Conservation (phyloP, 2,888 invertebrate species). For the Drosophila quinaria region DNA sequence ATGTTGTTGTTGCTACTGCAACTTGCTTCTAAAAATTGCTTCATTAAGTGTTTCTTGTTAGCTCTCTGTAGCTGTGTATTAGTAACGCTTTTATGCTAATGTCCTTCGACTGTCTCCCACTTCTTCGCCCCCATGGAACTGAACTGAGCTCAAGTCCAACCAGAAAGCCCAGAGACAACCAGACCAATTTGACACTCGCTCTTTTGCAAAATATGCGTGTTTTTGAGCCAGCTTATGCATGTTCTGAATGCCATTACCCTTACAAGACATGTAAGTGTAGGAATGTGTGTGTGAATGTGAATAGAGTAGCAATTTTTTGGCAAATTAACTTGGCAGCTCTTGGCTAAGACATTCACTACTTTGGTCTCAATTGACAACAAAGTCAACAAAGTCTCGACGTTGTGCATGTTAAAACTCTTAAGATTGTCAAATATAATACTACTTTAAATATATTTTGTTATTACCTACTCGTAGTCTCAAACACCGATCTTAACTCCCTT, state of each 20-base stretch:
- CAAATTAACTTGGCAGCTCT: conserved; percentile 57
- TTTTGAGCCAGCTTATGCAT: conserved; percentile 61
- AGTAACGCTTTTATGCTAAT: conserved; percentile 80
- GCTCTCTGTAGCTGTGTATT: conserved; percentile 70
- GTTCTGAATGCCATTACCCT: conserved; percentile 36
- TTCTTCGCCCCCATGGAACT: conserved; percentile 14
- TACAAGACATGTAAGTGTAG: neutral
- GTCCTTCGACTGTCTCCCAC: conserved; percentile 67
- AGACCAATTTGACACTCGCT: conserved; percentile 53
- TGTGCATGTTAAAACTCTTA: conserved; percentile 10
- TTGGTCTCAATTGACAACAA: conserved; percentile 15
- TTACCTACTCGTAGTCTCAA: too few relatives aligned
- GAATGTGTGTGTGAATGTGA: conserved; percentile 24
- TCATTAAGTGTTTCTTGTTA: conserved; percentile 82
- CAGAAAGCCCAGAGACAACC: conserved; percentile 27
- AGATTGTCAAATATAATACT: neutral
- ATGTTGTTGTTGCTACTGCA: conserved; percentile 32
- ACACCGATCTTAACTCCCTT: too few relatives aligned
- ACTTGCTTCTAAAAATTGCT: conserved; percentile 75
- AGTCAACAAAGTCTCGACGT: neutral
- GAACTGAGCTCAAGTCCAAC: conserved; percentile 22
- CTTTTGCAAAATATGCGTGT: conserved; percentile 56
- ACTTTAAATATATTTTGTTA: neutral
- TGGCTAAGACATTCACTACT: conserved; percentile 12
- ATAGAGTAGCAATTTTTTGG: conserved; percentile 51